Evolutionary conservation across 2,888 invertebrate species (phyloP), one percentile per base, ranked within the genome.

Genomic region (Lycia hirtaria): DNA sequence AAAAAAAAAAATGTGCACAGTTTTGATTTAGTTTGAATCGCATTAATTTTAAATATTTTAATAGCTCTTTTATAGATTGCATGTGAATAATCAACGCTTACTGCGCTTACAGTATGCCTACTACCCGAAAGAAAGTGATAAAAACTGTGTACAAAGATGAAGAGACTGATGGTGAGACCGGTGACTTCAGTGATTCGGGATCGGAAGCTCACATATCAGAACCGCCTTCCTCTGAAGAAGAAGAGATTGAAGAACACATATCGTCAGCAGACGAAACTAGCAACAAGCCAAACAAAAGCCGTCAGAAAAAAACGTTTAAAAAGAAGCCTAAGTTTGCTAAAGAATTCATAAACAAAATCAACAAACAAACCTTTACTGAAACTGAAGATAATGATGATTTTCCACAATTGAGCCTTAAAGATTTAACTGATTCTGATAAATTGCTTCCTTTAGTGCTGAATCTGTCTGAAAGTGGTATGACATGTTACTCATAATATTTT

Each of bases 401-500:
- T 3, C 64, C 70, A 37, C 62, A 62, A 6, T 82, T 92, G 60
- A 81, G 87, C 17, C 73, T 92, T 0, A 92, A 88, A 70, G 85
- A 92, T 74, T 73, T 92, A 49, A 85, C 89, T 19, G 92, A 87
- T 45, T 81, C 84, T 54, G 90, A 92, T 65, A 92, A 92, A 67
- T 71, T 90, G 30, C 67, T 92, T 54, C 92, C 92, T 30, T 70
- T 88, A 5, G 72, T 88, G 62, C 78, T 92, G 1, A 87, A 92
- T 75, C 80, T 92, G 32, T 92, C 92, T 43, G 92, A 92, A 74
- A 92, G 92, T 85, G 92, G 92, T 92, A 73, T 66, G 84, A 77
- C 48, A 17, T 30, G 28, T 56, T 28, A 12, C 10, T 9, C 5
- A 12, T 10, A 7, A 38, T 26, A 47, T 32, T 45, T 43, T 38